Conservation (phyloP, 1,140 invertebrate species). For the Pachypeltis micranthus region DNA sequence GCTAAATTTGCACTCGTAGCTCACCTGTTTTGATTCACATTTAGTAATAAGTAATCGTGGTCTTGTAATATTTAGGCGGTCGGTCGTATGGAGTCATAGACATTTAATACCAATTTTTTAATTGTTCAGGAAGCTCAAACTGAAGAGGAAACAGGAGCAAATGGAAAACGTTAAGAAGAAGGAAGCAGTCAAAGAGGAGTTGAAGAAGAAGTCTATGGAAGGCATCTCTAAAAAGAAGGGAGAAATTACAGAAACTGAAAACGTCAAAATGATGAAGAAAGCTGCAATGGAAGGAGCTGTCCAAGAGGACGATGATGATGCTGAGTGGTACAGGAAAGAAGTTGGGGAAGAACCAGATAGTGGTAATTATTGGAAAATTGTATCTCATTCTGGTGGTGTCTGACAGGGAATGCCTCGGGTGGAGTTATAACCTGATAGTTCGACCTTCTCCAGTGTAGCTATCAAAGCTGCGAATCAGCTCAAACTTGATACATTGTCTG, state of each 20-base stretch:
- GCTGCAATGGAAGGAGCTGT: conserved; percentile 28
- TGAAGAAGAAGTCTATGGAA: conserved; percentile 31
- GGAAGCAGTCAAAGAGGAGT: conserved; percentile 37
- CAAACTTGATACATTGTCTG: background rate
- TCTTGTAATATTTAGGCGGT: too few species aligned
- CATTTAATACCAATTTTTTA: conserved; percentile 19
- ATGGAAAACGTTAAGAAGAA: conserved; percentile 55
- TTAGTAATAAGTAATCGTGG: too few species aligned
- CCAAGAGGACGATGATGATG: conserved; percentile 54
- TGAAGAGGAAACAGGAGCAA: conserved; percentile 54
- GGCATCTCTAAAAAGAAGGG: conserved; percentile 38
- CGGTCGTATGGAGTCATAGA: too few species aligned
- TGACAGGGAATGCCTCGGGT: too few species aligned
- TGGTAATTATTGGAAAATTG: conserved; percentile 38
- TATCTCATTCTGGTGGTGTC: too few species aligned
- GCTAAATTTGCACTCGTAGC: too few species aligned
- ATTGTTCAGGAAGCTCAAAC: conserved; percentile 50
- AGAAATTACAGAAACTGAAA: conserved; percentile 5
- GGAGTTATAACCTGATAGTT: background rate
- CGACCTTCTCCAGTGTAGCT: background rate
- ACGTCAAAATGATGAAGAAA: conserved; percentile 22
- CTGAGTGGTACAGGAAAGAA: conserved; percentile 70
- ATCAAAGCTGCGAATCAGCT: background rate
- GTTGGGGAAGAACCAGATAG: conserved; percentile 75
- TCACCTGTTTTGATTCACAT: too few species aligned